These are phyloP conservation scores for Aramus guarauna DNA, from an alignment of 2,113 vertebrate genomes.

Conservation along the genomic window DNA sequence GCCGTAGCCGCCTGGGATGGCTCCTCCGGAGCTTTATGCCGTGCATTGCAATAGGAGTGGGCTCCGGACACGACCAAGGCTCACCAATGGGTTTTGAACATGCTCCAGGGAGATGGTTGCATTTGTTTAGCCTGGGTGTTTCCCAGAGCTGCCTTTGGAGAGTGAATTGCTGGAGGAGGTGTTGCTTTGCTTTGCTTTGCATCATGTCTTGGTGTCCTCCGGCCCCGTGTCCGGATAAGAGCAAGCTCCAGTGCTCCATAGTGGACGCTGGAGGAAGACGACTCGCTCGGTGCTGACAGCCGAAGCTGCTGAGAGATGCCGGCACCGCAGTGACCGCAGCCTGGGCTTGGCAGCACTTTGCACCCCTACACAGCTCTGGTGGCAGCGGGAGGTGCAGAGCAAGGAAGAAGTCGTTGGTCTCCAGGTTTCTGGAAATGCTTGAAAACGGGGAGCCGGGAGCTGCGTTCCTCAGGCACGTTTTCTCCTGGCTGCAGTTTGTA, in stretches of 20 bases:
- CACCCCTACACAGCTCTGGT: too few species aligned
- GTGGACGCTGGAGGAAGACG: fast-evolving
- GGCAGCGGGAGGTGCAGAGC: not conserved
- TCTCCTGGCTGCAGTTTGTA: not conserved
- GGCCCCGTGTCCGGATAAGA: not conserved
- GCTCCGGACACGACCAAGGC: too few species aligned
- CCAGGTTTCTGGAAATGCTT: not conserved
- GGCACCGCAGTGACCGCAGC: not conserved
- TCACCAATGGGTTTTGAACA: too few species aligned
- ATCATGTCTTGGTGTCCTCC: too few species aligned
- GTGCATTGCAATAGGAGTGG: not conserved
- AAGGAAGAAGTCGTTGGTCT: not conserved
- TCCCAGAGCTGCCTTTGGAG: not conserved
- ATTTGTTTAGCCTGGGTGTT: not conserved
- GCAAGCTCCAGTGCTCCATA: not conserved
- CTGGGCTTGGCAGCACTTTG: not conserved
- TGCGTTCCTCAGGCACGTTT: not conserved
- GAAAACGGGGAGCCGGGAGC: not conserved
- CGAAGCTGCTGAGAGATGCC: not conserved
- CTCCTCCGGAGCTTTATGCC: not conserved
- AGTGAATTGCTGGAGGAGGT: not conserved
- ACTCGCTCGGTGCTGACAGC: not conserved
- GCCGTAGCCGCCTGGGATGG: too few species aligned
- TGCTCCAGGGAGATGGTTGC: not conserved
- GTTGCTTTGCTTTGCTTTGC: not conserved